A percentile compares a stretch with the other conserved stretches of the same genome.
Conservation (phyloP, 2,113 vertebrate genomes). For the Strix uralensis region DNA sequence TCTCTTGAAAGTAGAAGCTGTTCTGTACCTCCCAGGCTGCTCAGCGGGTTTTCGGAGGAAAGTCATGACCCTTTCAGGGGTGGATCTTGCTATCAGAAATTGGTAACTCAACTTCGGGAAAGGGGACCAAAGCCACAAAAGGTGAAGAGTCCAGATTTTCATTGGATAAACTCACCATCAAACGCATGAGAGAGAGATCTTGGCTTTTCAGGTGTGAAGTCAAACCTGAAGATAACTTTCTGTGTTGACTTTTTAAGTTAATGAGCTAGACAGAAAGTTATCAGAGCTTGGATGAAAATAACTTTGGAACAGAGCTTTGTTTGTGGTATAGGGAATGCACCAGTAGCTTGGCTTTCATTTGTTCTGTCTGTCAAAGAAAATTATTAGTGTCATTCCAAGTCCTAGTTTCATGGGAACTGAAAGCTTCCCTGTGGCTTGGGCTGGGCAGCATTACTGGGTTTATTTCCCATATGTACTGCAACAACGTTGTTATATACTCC, state of each 20-base stretch:
- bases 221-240: background rate
- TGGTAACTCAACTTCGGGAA: background rate
- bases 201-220: background rate
- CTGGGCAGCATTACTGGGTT: background rate
- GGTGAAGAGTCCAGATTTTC: background rate
- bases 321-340: background rate
- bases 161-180: background rate
- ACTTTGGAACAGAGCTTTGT: background rate
- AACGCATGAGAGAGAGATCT: background rate
- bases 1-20: background rate
- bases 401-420: background rate
- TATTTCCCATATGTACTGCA: background rate
- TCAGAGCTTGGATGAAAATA: background rate
- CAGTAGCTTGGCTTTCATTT: background rate
- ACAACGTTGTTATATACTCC: background rate
- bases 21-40: background rate
- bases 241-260: background rate
- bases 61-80: background rate
- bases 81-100: background rate
- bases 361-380: background rate
- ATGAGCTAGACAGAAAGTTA: background rate
- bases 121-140: background rate
- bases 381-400: background rate
- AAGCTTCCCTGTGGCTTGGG: background rate
- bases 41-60: background rate